Conservation (phyloP, 2,888 invertebrate genomes). For the Erebia ligea region DNA sequence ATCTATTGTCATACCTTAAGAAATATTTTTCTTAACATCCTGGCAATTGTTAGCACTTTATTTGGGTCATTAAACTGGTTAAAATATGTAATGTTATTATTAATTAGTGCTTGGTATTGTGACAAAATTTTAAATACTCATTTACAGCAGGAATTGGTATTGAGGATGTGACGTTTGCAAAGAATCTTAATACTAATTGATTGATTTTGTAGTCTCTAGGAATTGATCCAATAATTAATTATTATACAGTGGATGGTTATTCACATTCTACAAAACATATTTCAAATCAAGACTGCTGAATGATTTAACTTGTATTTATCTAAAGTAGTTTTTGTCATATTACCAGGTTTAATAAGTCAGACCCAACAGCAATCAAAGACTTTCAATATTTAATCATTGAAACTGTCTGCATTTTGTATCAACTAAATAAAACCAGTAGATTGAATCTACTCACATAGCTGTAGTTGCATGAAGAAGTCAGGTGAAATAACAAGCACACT, state of each 20-base stretch:
- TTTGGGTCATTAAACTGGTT: not conserved
- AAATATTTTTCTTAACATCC: not conserved
- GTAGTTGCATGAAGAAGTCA: not conserved
- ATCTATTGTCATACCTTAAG: not conserved
- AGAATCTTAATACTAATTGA: not conserved
- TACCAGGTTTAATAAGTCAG: not conserved
- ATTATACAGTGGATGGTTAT: not conserved
- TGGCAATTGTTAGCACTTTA: not conserved
- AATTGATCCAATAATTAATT: not conserved
- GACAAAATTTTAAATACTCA: not conserved
- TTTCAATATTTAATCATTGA: not conserved
- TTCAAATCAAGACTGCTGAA: not conserved
- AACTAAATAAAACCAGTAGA: not conserved
- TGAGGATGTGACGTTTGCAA: not conserved
- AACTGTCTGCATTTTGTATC: not conserved
- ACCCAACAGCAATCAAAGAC: not conserved
- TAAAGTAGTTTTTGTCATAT: not conserved
- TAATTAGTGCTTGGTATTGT: not conserved
- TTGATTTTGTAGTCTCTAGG: not conserved
- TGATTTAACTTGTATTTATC: not conserved
- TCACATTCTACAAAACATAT: not conserved
- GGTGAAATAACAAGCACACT: constrained; percentile 17
- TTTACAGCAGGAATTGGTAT: not conserved
- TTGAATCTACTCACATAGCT: constrained; percentile 1
- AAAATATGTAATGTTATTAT: not conserved